Percentiles rank a stretch among this genome's conserved stretches.
phyloP scores from a whole-genome alignment of 2,113 vertebrate genomes.

The Dinomys branickii region DNA sequence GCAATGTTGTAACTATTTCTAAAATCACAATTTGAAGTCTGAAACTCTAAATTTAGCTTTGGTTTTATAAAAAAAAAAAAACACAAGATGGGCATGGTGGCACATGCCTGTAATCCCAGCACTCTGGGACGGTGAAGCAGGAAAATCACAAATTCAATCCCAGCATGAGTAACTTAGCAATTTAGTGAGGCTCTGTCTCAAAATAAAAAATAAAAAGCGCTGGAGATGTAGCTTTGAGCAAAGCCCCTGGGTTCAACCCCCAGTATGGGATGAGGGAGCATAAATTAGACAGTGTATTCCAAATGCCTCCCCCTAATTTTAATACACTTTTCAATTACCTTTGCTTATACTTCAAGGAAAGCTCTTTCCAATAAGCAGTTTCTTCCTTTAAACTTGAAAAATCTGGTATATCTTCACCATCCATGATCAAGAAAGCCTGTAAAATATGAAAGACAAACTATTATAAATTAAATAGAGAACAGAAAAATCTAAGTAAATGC shows the following conservation, averaged over 20 bases:
- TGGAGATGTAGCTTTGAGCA: background rate
- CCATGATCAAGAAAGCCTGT: constrained; percentile 94
- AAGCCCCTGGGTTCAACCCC: background rate
- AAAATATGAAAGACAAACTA: constrained; percentile 65
- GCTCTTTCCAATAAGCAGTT: constrained; percentile 96
- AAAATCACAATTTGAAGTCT: constrained; percentile 13
- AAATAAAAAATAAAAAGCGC: background rate
- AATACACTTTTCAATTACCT: constrained; percentile 87
- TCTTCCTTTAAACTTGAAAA: constrained; percentile 97
- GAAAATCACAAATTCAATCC: background rate
- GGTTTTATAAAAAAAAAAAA: background rate
- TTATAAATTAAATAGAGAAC: constrained; percentile 19
- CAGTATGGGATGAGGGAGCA: background rate
- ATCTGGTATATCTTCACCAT: constrained; percentile 96
- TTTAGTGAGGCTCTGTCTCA: background rate
- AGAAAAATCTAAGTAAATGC: background rate
- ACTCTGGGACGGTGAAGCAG: background rate
- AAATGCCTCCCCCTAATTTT: constrained; percentile 26
- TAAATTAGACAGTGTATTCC: background rate
- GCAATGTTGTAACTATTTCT: constrained; percentile 41
- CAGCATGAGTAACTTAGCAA: background rate
- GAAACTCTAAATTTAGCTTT: constrained; percentile 60
- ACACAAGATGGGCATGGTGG: background rate
- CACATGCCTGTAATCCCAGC: background rate
- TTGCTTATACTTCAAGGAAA: constrained; percentile 96